Evolutionary conservation across 2,797 vertebrate genomes (phyloP), one percentile per base, ranked within the genome.

Genomic region (Caiman crocodilus): DNA sequence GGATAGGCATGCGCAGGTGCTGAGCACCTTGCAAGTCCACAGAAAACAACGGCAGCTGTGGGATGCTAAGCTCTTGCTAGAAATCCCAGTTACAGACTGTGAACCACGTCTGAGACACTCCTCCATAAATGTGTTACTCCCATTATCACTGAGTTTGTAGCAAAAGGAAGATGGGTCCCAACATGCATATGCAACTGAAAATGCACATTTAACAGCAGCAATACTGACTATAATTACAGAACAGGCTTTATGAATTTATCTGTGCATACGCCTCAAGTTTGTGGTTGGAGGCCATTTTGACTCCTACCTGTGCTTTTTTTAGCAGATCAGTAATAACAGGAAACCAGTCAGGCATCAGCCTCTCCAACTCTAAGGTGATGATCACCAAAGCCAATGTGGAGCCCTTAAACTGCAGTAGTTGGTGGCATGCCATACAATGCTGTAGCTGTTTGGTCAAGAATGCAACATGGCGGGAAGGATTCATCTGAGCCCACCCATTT

Each of bases 381-480:
- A 99, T 99, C 98, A 99, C 99, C 98, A 99, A 99, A 96, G 97
- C 99, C 97, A 99, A 84, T 77, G 99, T 99, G 98, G 99, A 99
- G 97, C 99, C 99, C 95, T 98, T 99, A 96, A 99, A 99, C 99
- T 99, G 99, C 98, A 99, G 97, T 61, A 99, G 98, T 93, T 99
- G 99, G 99, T 99, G 99, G 99, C 98, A 99, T 42, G 99, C 99
- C 98, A 99, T 99, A 93, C 99, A 99, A 98, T 99, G 99, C 98
- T 99, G 99, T 95, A 98, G 98, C 98, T 99, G 99, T 93, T 97
- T 99, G 98, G 98, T 99, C 98, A 99, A 99, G 98, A 99, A 86
- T 0, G 98, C 98, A 15, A 95, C 99, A 76, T 99, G 99, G 99
- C 98, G 98, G 96, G 98, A 99, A 80, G 99, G 95, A 94, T 98